Evolutionary conservation across 1,140 invertebrate genomes (phyloP), one percentile per base, ranked within the genome.

Genomic region (Procambarus clarkii): DNA sequence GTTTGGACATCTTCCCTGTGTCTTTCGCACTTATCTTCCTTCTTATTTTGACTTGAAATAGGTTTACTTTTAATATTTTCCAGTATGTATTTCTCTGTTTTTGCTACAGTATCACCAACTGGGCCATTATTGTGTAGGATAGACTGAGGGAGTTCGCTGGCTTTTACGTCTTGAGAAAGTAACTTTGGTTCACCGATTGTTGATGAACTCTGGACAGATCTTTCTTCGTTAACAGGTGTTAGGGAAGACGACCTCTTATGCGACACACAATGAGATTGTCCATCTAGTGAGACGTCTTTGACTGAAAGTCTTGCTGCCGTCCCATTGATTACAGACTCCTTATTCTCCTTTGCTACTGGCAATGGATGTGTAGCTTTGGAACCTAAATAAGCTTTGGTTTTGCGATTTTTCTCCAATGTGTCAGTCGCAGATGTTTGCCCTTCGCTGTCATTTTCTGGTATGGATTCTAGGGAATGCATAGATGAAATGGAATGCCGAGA

Each of bases 381-480:
- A 3, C 80, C 50, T 60, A 58, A 7, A 82, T 24, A 11, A 18
- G 3, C 80, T 24, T 58, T 50, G 0, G 50, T 3, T n/a, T 82
- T 82, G n/a, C 48, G 24, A 24, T 18, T 60, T 34, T 58, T 82
- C n/a, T 82, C 80, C n/a, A 82, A 34, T 24, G 80, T 82, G 48
- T 85, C 58, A 15, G 54, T 48, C 21, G 76, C 82, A 15, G 88
- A 85, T 3, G 88, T 79, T 44, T 91, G 88, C 24, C 88, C 82
- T 54, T 93, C 90, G 54, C 88, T 92, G 34, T 93, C 92, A 34
- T 89, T 86, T 86, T 93, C 92, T 50, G 92, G 92, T 58, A 93
- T 93, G 5, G 92, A 93, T 64, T 93, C 92, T 34, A 93, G 87
- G 58, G 92, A 93, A 77, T 93, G 92, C 90, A 93, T 80, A 11